phyloP scores from a whole-genome alignment of 2,888 invertebrate species.

The Eumerus sabulonum region DNA sequence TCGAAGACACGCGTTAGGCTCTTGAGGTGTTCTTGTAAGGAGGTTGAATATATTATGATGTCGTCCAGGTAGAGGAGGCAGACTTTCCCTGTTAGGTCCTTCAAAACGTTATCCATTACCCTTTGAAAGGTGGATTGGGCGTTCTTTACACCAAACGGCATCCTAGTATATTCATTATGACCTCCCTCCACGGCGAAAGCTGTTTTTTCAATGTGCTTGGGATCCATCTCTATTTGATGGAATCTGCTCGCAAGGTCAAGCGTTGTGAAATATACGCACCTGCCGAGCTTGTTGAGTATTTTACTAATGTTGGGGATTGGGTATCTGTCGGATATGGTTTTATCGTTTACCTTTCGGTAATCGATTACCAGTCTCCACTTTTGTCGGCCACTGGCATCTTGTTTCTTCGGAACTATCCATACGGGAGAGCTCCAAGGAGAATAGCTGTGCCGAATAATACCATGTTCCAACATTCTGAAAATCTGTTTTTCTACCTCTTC shows the following conservation, averaged over 20 bases:
- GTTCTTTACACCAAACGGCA: conserved; percentile 20
- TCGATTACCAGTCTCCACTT: conserved; percentile 35
- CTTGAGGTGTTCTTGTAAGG: conserved; percentile 20
- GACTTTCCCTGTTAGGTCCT: conserved; percentile 6
- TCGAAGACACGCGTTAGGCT: conserved; percentile 65
- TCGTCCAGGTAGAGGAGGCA: conserved; percentile 19
- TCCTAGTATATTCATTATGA: conserved; percentile 16
- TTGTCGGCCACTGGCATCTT: conserved; percentile 17
- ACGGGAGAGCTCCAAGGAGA: conserved; percentile 33
- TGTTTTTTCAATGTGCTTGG: conserved; percentile 13
- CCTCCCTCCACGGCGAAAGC: conserved; percentile 27
- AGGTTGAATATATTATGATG: conserved; percentile 24
- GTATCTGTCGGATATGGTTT: conserved; percentile 20
- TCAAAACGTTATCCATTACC: conserved; percentile 24
- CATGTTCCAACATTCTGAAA: conserved; percentile 16
- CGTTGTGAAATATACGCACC: conserved; percentile 20
- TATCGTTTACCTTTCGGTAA: conserved; percentile 32
- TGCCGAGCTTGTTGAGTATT: conserved; percentile 24
- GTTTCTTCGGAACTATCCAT: conserved; percentile 38
- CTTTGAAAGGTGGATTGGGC: conserved; percentile 20
- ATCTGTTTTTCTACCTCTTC: conserved; percentile 16
- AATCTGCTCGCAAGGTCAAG: conserved; percentile 29
- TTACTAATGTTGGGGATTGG: conserved; percentile 30
- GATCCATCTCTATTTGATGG: conserved; percentile 37
- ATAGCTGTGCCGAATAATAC: conserved; percentile 9